Evolutionary conservation across 2,888 invertebrate genomes (phyloP).

Genomic region (Ellobium chinense): DNA sequence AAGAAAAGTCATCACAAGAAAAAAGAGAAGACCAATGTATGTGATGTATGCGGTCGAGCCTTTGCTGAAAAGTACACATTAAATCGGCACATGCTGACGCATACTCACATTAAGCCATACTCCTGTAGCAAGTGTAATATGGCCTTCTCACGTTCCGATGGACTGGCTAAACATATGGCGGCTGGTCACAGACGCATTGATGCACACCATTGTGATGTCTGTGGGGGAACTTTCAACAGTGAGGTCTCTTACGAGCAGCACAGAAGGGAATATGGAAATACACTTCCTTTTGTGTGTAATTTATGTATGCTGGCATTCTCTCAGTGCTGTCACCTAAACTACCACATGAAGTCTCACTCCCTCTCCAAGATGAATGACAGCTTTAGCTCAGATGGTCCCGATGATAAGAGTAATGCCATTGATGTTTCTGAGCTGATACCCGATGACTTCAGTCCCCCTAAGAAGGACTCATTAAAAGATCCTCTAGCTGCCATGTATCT

Average conservation of each 20-base stretch:
- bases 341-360: conserved; percentile 47
- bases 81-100: conserved; percentile 52
- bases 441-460: conserved; percentile 40
- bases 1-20: conserved; percentile 46
- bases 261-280: conserved; percentile 41
- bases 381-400: not conserved
- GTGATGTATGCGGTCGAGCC: conserved; percentile 48
- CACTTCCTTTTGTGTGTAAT: conserved; percentile 46
- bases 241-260: conserved; percentile 48
- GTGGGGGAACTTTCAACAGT: conserved; percentile 47
- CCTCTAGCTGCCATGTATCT: no score
- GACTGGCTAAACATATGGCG: conserved; percentile 45
- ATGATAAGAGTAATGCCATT: conserved; percentile 29
- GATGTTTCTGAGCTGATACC: conserved; percentile 45
- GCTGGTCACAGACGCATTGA: conserved; percentile 44
- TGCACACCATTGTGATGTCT: conserved; percentile 47
- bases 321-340: conserved; percentile 48
- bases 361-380: conserved; percentile 41
- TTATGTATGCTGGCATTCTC: conserved; percentile 47
- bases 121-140: conserved; percentile 51
- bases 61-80: conserved; percentile 51
- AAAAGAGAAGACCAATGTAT: conserved; percentile 50
- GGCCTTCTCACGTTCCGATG: conserved; percentile 45
- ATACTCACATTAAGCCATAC: conserved; percentile 50
- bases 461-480: conserved; percentile 3